These are phyloP conservation scores for Cataglyphis altisquamis DNA, from an alignment of 2,888 invertebrate genomes.

Conservation along the genomic window DNA sequence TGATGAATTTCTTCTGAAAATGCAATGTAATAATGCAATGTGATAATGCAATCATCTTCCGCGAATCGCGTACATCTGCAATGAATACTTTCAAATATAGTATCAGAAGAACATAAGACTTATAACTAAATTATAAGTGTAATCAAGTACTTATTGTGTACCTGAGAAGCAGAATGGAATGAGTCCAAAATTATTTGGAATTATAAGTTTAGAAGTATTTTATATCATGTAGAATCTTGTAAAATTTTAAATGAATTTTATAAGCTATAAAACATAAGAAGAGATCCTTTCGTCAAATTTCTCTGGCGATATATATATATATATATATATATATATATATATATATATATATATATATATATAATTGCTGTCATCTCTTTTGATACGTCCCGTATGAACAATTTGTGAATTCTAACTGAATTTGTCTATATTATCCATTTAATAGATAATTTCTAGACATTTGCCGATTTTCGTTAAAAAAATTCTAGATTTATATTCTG, in stretches of 20 bases:
- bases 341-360: too few species aligned
- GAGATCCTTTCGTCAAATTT: neutral
- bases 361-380: neutral
- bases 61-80: neutral
- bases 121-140: neutral
- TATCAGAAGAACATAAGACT: neutral
- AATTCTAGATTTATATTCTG: neutral
- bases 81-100: neutral
- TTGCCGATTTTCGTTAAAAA: neutral
- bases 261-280: neutral
- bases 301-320: neutral
- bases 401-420: neutral
- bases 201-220: neutral
- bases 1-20: neutral
- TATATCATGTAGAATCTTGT: neutral
- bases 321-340: too few species aligned
- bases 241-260: neutral
- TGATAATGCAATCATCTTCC: neutral
- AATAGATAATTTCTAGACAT: neutral
- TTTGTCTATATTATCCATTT: neutral
- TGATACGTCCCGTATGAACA: neutral
- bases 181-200: conserved; percentile 15
- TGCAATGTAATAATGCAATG: neutral
- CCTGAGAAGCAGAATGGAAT: neutral
- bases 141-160: neutral